phyloP scores from a whole-genome alignment of 1,140 invertebrate genomes.

The Micrasema minimum region DNA sequence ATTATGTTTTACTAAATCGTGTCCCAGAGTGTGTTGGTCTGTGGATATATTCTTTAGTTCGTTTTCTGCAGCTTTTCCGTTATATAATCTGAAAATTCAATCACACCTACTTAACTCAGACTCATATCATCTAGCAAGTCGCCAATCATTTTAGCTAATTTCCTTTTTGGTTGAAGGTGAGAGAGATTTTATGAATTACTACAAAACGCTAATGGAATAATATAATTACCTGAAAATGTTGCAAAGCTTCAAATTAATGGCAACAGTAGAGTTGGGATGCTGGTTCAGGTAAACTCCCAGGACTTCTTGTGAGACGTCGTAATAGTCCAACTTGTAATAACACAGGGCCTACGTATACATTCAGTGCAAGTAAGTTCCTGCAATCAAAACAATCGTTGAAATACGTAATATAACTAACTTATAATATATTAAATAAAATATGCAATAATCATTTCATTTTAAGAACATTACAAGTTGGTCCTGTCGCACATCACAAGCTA shows the following conservation, averaged over 20 bases:
- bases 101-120: not conserved
- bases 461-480: no score
- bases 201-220: not conserved
- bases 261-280: conserved; percentile 93
- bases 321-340: conserved; percentile 97
- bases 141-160: not conserved
- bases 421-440: no score
- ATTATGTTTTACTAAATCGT: conserved; percentile 95
- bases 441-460: no score
- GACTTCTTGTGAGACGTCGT: conserved; percentile 93
- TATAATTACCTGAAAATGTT: conserved; percentile 65
- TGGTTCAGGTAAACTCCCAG: conserved; percentile 93
- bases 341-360: conserved; percentile 98
- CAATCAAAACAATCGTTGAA: conserved; percentile 56
- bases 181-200: not conserved
- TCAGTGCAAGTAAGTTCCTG: conserved; percentile 92
- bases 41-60: conserved; percentile 84
- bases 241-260: conserved; percentile 91
- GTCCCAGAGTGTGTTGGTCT: conserved; percentile 85
- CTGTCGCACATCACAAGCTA: no score
- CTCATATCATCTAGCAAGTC: conserved; percentile 14
- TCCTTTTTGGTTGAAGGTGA: no score
- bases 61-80: conserved; percentile 92
- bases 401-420: no score
- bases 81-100: conserved; percentile 85